A percentile compares a stretch with the other conserved stretches of the same genome.
phyloP scores from a whole-genome alignment of 2,888 invertebrate species.

The Dexiosoma caninum region DNA sequence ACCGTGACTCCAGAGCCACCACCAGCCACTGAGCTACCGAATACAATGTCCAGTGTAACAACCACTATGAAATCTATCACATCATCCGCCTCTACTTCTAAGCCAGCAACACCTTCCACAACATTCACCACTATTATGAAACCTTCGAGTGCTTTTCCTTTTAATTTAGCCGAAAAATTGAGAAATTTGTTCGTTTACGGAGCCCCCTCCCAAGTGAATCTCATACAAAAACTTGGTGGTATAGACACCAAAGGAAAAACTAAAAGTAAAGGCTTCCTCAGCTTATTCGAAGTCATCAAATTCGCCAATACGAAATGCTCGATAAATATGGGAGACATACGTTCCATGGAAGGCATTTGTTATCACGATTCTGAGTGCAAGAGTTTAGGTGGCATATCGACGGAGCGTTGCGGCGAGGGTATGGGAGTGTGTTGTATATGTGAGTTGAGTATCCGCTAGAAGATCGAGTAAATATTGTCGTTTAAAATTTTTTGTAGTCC shows the following conservation, averaged over 20 bases:
- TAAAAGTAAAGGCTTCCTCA: conserved; percentile 80
- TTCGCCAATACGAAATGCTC: conserved; percentile 83
- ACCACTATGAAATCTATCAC: conserved; percentile 20
- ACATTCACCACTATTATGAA: conserved; percentile 71
- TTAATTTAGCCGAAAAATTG: conserved; percentile 67
- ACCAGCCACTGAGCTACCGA: conserved; percentile 14
- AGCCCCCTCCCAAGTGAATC: conserved; percentile 71
- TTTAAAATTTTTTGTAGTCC: too few relatives aligned
- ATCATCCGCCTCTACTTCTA: conserved; percentile 27
- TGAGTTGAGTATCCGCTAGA: conserved; percentile 77
- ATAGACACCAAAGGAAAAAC: conserved; percentile 61
- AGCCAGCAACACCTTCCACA: conserved; percentile 49
- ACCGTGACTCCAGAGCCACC: conserved; percentile 22
- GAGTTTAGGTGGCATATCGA: conserved; percentile 80
- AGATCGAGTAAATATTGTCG: background rate
- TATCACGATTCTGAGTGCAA: conserved; percentile 84
- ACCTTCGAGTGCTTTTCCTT: conserved; percentile 62
- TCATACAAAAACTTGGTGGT: conserved; percentile 68
- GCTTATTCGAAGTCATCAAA: conserved; percentile 84
- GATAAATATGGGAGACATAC: conserved; percentile 75
- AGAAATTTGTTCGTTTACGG: conserved; percentile 72
- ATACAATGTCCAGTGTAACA: background rate
- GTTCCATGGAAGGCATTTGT: conserved; percentile 84
- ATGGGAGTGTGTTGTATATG: conserved; percentile 87
- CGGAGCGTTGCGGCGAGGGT: conserved; percentile 85